Percentiles rank a stretch among this genome's conserved stretches.
phyloP scores from a whole-genome alignment of 2,797 vertebrate genomes.

The Macrochelys suwanniensis region DNA sequence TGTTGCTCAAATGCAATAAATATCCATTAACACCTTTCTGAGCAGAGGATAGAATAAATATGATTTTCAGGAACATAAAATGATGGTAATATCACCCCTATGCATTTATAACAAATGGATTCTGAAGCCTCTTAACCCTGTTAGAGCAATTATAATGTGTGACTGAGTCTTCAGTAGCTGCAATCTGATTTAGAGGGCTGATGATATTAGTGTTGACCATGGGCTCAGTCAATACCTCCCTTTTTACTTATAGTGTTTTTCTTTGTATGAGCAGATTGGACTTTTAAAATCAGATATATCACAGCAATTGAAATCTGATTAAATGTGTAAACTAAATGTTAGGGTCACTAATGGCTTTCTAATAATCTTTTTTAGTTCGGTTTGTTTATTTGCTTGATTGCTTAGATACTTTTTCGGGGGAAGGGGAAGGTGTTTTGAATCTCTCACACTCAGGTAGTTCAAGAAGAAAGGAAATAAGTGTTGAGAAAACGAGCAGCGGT shows the following conservation, averaged over 20 bases:
- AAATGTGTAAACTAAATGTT: slow-evolving; percentile 7
- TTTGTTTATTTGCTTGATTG: not conserved
- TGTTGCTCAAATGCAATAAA: slow-evolving; percentile 50
- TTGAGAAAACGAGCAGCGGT: not conserved
- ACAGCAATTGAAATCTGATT: slow-evolving; percentile 21
- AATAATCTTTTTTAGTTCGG: not conserved
- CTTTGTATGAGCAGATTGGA: slow-evolving; percentile 1
- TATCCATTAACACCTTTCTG: slow-evolving; percentile 3
- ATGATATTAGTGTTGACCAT: slow-evolving; percentile 21
- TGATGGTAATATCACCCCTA: not conserved
- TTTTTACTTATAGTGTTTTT: slow-evolving; percentile 8
- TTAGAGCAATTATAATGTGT: slow-evolving; percentile 16
- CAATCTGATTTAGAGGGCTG: slow-evolving; percentile 34
- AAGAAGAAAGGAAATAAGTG: not conserved
- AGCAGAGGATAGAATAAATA: slow-evolving; percentile 23
- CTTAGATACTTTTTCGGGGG: not conserved
- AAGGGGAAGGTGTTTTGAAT: not conserved
- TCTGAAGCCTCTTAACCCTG: slow-evolving; percentile 23
- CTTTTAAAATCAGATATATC: slow-evolving; percentile 35
- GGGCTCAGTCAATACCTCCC: slow-evolving; percentile 2
- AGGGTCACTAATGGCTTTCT: not conserved
- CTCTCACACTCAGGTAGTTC: not conserved
- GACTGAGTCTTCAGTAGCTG: slow-evolving; percentile 23
- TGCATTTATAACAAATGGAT: slow-evolving; percentile 44
- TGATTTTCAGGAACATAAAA: slow-evolving; percentile 21